Conservation (phyloP, 2,888 invertebrate genomes). For the Odontothrips loti region DNA sequence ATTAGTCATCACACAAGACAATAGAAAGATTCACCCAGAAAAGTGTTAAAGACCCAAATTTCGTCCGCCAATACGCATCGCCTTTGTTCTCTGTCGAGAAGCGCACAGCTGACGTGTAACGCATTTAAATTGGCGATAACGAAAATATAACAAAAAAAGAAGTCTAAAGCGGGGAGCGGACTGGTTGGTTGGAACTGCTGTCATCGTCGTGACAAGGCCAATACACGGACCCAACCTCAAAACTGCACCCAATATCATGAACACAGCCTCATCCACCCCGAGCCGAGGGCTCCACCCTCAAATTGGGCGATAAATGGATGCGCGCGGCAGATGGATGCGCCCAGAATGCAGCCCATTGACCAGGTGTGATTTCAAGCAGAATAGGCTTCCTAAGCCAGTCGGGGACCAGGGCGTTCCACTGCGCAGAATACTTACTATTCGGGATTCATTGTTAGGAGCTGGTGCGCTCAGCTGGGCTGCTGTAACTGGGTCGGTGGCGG, state of each 20-base stretch:
- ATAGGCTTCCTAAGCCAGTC: background rate
- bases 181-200: background rate
- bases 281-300: too few species aligned
- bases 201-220: constrained; percentile 10
- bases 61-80: too few species aligned
- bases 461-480: background rate
- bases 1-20: too few species aligned
- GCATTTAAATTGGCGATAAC: background rate
- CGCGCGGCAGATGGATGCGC: background rate
- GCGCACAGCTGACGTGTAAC: background rate
- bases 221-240: constrained; percentile 17
- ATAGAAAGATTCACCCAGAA: too few species aligned
- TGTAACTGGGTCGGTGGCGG: background rate
- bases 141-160: background rate
- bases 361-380: background rate
- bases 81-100: background rate
- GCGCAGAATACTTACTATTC: constrained; percentile 70
- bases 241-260: background rate
- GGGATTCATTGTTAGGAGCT: constrained; percentile 63
- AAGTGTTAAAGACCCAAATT: too few species aligned
- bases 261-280: background rate
- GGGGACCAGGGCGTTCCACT: constrained; percentile 32
- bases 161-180: background rate
- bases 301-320: too few species aligned
- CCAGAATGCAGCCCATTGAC: background rate